phyloP scores from a whole-genome alignment of 1,140 invertebrate genomes.

The Bombus superbus region DNA sequence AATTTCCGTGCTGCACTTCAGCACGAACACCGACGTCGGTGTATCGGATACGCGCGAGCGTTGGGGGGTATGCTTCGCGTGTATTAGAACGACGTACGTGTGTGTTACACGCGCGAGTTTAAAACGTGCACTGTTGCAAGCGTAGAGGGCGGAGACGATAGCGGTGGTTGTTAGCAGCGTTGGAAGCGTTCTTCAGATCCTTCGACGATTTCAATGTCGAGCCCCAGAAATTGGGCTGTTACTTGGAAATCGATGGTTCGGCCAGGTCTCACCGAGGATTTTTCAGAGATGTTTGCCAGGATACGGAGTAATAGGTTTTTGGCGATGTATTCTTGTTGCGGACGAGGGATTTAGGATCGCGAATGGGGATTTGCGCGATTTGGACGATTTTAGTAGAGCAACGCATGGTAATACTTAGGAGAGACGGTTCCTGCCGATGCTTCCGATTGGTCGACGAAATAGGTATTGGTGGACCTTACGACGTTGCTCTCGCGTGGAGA shows the following conservation, averaged over 20 bases:
- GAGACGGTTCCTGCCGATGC: too few relatives aligned
- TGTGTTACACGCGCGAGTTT: neutral
- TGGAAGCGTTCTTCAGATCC: neutral
- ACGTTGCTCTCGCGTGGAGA: too few relatives aligned
- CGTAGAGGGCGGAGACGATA: too few relatives aligned
- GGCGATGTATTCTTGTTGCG: neutral
- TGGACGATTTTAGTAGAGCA: neutral
- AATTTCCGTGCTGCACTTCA: constrained; percentile 72
- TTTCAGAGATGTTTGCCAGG: neutral
- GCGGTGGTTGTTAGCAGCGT: neutral
- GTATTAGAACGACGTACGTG: neutral
- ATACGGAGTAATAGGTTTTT: neutral
- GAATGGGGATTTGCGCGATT: neutral
- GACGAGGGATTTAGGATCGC: neutral
- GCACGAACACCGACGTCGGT: constrained; percentile 61
- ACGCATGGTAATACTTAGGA: neutral
- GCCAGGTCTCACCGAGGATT: neutral
- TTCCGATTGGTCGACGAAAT: too few relatives aligned
- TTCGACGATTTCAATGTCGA: constrained; percentile 8
- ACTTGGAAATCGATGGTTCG: neutral
- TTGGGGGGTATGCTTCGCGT: neutral
- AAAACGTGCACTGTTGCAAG: neutral
- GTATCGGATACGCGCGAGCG: constrained; percentile 4
- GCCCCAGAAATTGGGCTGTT: neutral
- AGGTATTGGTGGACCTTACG: too few relatives aligned